phyloP scores from a whole-genome alignment of 2,888 invertebrate species.

The Orthonevra nobilis region DNA sequence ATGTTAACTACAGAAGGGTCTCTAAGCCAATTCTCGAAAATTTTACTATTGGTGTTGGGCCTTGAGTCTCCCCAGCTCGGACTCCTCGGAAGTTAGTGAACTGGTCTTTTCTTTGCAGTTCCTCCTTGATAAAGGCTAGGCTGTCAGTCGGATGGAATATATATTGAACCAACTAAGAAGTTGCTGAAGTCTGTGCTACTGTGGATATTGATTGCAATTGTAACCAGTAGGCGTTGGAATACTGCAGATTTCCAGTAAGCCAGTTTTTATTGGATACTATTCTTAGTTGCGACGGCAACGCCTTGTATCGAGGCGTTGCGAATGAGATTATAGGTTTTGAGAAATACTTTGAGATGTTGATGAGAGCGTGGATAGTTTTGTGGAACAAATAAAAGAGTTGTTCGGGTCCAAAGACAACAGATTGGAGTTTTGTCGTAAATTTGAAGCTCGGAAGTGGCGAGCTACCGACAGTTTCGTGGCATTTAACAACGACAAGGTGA shows the following conservation, averaged over 20 bases:
- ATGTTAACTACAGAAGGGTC: too few species aligned
- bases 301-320: neutral
- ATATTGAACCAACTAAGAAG: neutral
- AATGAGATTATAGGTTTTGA: neutral
- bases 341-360: neutral
- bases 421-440: conserved; percentile 9
- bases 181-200: neutral
- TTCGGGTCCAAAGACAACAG: too few species aligned
- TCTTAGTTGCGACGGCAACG: neutral
- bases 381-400: conserved; percentile 25
- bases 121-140: neutral
- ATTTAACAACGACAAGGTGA: too few species aligned
- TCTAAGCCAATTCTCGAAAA: neutral
- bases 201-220: neutral
- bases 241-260: neutral
- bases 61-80: neutral
- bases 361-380: conserved; percentile 20
- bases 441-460: too few species aligned
- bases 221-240: neutral
- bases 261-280: neutral
- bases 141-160: neutral
- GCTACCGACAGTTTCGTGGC: too few species aligned
- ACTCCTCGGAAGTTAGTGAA: neutral
- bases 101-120: neutral
- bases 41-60: neutral